Percentiles rank a stretch among this genome's conserved stretches.
Evolutionary conservation across 1,140 invertebrate genomes (phyloP).

Genomic region (Xylocopa sonorina): DNA sequence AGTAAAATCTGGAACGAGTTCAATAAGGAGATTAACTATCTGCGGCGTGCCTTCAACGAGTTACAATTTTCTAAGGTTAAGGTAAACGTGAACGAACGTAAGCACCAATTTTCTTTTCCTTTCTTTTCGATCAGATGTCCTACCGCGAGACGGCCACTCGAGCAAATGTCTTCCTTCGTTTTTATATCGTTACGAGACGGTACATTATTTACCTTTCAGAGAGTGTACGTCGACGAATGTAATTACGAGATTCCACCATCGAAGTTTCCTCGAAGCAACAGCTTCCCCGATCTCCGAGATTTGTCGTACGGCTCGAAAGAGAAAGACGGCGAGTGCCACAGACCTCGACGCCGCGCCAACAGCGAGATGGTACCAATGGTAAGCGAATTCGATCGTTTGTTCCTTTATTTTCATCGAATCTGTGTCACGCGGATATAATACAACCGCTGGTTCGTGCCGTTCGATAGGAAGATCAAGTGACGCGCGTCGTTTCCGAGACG

Average conservation of each 20-base stretch:
- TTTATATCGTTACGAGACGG: no score
- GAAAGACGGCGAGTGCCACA: constrained; percentile 64
- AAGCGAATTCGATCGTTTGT: constrained; percentile 20
- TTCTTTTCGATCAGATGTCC: background rate
- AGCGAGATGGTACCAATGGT: constrained; percentile 79
- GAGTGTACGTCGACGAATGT: constrained; percentile 78
- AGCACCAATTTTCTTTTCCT: background rate
- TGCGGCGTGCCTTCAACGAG: constrained; percentile 89
- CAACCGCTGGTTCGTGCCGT: background rate
- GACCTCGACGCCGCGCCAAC: constrained; percentile 77
- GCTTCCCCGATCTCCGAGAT: constrained; percentile 77
- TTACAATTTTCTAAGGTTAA: constrained; percentile 90
- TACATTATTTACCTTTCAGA: constrained; percentile 59
- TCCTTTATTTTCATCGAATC: no score
- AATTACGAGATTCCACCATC: constrained; percentile 73
- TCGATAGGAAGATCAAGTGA: constrained; percentile 79
- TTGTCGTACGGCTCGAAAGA: constrained; percentile 71
- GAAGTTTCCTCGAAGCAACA: constrained; percentile 76
- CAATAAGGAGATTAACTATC: constrained; percentile 88
- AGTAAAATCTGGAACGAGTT: constrained; percentile 90
- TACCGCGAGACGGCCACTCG: no score
- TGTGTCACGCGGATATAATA: no score
- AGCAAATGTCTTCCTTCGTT: no score
- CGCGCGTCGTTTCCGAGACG: constrained; percentile 88
- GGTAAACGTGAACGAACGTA: constrained; percentile 83